These are phyloP conservation scores for Carlito syrichta DNA, from an alignment of 2,113 vertebrate genomes.

Conservation along the genomic window DNA sequence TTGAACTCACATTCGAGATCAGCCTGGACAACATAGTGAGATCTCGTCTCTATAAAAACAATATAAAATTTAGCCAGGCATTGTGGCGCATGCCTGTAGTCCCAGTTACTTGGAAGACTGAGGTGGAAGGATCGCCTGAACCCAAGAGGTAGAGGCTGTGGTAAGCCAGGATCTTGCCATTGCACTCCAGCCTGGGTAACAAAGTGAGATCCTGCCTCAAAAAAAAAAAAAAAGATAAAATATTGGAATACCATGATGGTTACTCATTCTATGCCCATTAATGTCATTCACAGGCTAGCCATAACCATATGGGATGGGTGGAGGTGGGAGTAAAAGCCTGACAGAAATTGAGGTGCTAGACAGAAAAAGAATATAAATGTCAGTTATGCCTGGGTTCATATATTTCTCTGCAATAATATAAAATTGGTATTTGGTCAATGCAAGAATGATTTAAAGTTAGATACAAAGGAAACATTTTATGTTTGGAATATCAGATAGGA, in stretches of 20 bases:
- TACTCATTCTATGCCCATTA: rapidly evolving
- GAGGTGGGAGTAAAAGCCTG: neutral
- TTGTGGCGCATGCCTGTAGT: no score
- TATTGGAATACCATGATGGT: neutral
- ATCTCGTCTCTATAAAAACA: no score
- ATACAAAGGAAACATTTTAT: conserved; percentile 4
- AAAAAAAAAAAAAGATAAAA: neutral
- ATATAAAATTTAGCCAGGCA: no score
- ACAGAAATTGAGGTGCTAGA: neutral
- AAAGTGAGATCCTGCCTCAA: no score
- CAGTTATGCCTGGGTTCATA: neutral
- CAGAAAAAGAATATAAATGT: neutral
- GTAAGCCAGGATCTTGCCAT: no score
- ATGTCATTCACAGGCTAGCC: neutral
- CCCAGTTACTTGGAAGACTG: no score
- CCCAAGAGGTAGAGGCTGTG: no score
- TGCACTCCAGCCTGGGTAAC: no score
- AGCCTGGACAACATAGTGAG: no score
- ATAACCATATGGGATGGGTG: neutral
- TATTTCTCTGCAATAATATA: neutral
- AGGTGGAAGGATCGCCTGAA: no score
- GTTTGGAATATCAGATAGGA: neutral
- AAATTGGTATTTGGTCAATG: neutral
- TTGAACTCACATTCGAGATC: no score
- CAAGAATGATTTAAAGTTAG: neutral